phyloP scores from a whole-genome alignment of 2,888 invertebrate genomes.

The Tridacna gigas region DNA sequence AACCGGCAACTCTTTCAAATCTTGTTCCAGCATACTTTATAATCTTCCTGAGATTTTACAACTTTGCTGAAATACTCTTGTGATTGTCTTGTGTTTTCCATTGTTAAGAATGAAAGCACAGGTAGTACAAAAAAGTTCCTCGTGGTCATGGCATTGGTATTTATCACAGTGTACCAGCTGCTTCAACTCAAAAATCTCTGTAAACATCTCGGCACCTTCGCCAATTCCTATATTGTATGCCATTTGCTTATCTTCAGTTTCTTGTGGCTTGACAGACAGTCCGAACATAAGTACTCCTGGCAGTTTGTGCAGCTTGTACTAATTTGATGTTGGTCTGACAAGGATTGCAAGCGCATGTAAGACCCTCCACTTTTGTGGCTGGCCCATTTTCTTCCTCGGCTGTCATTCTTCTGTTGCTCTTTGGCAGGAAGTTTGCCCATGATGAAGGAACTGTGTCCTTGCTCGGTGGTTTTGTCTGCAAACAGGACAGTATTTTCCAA shows the following conservation, averaged over 20 bases:
- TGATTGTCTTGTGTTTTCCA: background rate
- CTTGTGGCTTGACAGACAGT: slow-evolving; percentile 5
- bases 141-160: background rate
- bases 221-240: background rate
- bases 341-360: background rate
- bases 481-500: background rate
- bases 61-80: background rate
- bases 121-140: slow-evolving; percentile 11
- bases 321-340: background rate
- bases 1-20: background rate
- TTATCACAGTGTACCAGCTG: background rate
- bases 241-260: slow-evolving; percentile 3
- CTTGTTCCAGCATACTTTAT: slow-evolving; percentile 6
- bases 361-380: background rate
- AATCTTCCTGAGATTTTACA: background rate
- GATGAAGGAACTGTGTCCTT: background rate
- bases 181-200: background rate
- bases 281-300: slow-evolving; percentile 2
- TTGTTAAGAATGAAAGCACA: background rate
- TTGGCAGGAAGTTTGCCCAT: background rate
- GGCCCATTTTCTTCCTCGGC: background rate
- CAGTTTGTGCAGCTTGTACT: background rate
- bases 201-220: background rate
- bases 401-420: background rate
- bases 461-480: slow-evolving; percentile 5